phyloP scores from a whole-genome alignment of 2,888 invertebrate species.

The Chrysolina haemoptera region DNA sequence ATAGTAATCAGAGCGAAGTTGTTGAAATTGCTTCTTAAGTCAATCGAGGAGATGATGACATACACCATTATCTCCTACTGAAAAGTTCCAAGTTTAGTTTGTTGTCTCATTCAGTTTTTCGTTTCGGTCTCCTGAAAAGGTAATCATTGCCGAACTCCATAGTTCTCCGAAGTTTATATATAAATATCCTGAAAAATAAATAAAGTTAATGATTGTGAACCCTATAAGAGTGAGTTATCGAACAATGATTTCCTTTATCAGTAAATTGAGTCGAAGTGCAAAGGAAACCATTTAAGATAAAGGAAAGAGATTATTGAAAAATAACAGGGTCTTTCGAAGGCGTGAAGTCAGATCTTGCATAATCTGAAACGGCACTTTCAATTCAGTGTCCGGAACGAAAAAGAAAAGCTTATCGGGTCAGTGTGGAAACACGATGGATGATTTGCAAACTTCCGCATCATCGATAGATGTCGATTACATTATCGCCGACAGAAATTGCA shows the following conservation, averaged over 20 bases:
- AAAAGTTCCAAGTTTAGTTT: constrained; percentile 10
- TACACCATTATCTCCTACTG: background rate
- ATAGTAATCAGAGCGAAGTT: background rate
- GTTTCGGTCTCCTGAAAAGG: background rate
- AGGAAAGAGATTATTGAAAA: constrained; percentile 30
- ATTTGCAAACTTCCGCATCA: background rate
- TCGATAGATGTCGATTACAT: background rate
- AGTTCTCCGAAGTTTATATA: constrained; percentile 31
- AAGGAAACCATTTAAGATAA: constrained; percentile 43
- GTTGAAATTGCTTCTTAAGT: background rate
- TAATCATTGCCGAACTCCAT: constrained; percentile 13
- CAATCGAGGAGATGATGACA: background rate
- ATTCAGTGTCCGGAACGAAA: constrained; percentile 7
- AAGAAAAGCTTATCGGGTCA: constrained; percentile 20
- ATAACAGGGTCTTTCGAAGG: constrained; percentile 25
- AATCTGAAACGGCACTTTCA: constrained; percentile 20
- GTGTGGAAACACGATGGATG: constrained; percentile 6
- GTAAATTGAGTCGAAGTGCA: constrained; percentile 55
- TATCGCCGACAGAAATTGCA: background rate
- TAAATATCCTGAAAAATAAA: constrained; percentile 32
- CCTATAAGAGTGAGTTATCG: constrained; percentile 48
- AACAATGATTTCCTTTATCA: constrained; percentile 54
- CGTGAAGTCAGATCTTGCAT: constrained; percentile 7
- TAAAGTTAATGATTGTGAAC: constrained; percentile 34
- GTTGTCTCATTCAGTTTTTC: constrained; percentile 5